Base-by-base conservation (phyloP, 2,888 invertebrate genomes). In the Himalopsyche japonica region DNA sequence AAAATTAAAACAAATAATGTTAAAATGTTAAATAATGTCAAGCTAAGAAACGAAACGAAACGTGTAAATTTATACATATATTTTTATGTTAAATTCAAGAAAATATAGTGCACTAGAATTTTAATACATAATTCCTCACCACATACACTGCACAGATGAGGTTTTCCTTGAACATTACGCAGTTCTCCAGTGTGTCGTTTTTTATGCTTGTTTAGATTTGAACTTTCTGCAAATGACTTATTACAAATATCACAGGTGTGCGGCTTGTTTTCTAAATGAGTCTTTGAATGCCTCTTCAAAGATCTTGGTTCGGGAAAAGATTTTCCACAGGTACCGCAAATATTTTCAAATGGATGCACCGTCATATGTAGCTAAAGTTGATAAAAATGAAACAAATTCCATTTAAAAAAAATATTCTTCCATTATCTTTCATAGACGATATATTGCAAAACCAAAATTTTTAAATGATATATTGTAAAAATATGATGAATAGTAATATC, bases 191-290 rank as follows among this genome's bases (percentile, higher is more conserved):
- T 92, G 85, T 92, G 92, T 85, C 91, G 91, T 87, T 91, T 91
- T 87, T 90, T 90, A 87, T 92, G 92, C 86, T 92, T 92, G 82
- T 90, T 91, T 70, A 92, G 88, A 88, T 92, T 92, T 1, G 91
- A 91, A 87, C 91, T 91, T 86, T 92, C 92, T 0, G 92, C 90
- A 88, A 92, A 92, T 0, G 91, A 89, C 91, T 91, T 92, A 77
- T 90, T 89, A 86, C 92, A 92, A 76, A 91, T 89, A 86, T 90
- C 89, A 87, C 92, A 92, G 83, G 90, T 89, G 87, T 92, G 91
- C 0, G 91, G 91, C 87, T 92, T 92, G 82, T 89, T 90, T 79
- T 90, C 89, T 70, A 91, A 87, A 87, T 92, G 92, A 57, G 91
- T 92, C 88, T 92, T 92, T 48, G 90, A 87, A 87, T 92, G 92